Evolutionary conservation across 2,113 vertebrate species (phyloP).

Genomic region (Procavia capensis): DNA sequence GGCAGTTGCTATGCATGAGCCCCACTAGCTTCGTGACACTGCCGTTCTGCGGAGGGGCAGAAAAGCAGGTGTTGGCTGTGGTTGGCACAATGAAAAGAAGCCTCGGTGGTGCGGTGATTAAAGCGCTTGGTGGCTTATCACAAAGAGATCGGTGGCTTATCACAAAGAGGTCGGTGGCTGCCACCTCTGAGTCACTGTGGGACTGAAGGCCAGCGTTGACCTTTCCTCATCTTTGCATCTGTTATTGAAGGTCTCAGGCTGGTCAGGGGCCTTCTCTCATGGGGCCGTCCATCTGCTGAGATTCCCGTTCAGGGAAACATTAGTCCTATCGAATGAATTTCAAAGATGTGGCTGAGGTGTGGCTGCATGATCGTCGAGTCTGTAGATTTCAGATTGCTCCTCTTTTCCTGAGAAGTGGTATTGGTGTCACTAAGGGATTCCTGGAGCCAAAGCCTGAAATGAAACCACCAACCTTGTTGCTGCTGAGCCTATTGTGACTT

Average conservation of each 20-base stretch:
- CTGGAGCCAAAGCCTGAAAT: not conserved
- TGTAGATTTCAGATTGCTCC: not conserved
- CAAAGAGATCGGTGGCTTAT: not conserved
- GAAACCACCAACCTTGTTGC: no score
- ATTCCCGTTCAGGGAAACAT: not conserved
- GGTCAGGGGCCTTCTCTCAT: not conserved
- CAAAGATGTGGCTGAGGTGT: not conserved
- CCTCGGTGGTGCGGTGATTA: no score
- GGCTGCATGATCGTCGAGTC: not conserved
- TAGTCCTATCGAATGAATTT: not conserved
- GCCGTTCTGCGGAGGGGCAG: not conserved
- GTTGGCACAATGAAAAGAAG: not conserved
- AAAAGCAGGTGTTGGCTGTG: not conserved
- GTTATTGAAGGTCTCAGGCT: conserved; percentile 21
- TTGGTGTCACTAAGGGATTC: no score
- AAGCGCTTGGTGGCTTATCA: no score
- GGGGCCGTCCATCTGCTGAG: not conserved
- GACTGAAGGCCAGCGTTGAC: not conserved
- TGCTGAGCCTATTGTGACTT: no score
- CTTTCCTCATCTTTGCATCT: conserved; percentile 42
- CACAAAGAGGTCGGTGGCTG: not conserved
- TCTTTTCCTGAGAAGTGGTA: not conserved
- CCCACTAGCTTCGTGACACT: not conserved
- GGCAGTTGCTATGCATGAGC: no score
- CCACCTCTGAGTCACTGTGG: not conserved